A percentile compares a stretch with the other conserved stretches of the same genome.
phyloP scores from a whole-genome alignment of 2,113 vertebrate species.

The Saimiri boliviensis region DNA sequence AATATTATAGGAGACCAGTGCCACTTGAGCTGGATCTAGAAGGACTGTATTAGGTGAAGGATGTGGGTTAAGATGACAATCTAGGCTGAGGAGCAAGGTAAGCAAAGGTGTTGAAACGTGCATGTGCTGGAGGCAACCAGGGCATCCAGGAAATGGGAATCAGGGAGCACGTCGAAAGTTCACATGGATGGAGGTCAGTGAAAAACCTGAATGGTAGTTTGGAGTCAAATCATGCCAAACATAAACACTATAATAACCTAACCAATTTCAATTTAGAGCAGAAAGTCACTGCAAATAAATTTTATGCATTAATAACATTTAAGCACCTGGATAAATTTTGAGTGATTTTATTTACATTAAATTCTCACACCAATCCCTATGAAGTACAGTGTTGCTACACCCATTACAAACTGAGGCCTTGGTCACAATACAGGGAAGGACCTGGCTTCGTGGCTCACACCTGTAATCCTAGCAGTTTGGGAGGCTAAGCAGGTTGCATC shows the following conservation, averaged over 20 bases:
- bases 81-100: not conserved
- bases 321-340: not conserved
- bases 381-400: not conserved
- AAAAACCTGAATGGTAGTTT: not conserved
- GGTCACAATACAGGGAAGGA: not conserved
- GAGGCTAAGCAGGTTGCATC: too few relatives aligned
- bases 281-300: not conserved
- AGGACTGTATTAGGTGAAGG: not conserved
- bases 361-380: not conserved
- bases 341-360: not conserved
- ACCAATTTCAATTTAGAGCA: conserved; percentile 28
- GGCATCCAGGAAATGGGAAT: not conserved
- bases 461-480: too few relatives aligned
- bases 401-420: not conserved
- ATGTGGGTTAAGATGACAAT: not conserved
- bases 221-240: not conserved
- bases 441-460: not conserved
- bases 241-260: not conserved
- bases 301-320: not conserved
- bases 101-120: not conserved
- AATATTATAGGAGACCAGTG: not conserved
- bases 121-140: not conserved
- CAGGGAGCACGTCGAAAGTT: not conserved
- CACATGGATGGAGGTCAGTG: not conserved
- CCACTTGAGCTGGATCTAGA: not conserved